Conservation (phyloP, 2,113 vertebrate genomes). For the Narcine bancroftii region DNA sequence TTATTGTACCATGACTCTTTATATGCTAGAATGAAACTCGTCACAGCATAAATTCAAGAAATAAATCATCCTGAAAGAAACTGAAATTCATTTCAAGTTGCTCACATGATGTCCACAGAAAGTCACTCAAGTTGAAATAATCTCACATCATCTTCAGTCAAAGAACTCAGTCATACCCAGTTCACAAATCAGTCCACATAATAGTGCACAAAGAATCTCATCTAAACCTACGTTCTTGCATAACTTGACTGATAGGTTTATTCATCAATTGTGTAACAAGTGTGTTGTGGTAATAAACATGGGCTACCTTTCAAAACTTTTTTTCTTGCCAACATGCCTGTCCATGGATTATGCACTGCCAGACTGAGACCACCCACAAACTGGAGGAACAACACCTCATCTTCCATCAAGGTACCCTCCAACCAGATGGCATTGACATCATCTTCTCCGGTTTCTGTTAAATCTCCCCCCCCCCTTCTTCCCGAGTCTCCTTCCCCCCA, state of each 20-base stretch:
- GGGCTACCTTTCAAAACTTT: neutral
- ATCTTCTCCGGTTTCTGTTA: no score
- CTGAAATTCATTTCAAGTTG: conserved; percentile 10
- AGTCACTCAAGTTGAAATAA: conserved; percentile 14
- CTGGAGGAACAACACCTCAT: no score
- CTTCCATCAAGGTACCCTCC: no score
- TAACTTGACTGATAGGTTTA: neutral
- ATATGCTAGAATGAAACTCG: neutral
- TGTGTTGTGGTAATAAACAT: neutral
- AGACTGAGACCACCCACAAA: no score
- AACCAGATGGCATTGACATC: no score
- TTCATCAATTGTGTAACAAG: neutral
- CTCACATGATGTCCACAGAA: neutral
- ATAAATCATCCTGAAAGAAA: neutral
- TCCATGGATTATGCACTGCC: no score
- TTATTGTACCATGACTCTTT: neutral
- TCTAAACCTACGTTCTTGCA: neutral
- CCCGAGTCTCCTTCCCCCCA: no score
- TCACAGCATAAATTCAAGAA: neutral
- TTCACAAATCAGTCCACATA: neutral
- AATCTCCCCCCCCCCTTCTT: no score
- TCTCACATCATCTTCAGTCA: neutral
- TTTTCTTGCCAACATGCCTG: no score
- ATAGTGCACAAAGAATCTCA: neutral
- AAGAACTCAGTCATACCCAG: neutral